These are phyloP conservation scores for Danaus plexippus DNA, from an alignment of 1,140 invertebrate genomes.

Conservation along the genomic window DNA sequence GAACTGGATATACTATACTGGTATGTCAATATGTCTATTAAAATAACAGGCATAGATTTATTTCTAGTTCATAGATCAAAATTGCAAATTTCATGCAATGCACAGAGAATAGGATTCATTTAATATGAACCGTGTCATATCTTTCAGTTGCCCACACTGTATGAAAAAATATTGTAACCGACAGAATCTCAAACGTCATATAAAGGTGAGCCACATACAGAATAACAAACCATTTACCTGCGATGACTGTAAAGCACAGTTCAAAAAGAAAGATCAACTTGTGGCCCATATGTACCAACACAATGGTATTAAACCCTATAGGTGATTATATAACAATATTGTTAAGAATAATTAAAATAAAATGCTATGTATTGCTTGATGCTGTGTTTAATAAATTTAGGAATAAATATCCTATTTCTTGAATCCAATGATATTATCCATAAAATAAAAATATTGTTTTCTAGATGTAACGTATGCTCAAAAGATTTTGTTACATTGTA, in stretches of 20 bases:
- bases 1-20: constrained; percentile 36
- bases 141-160: constrained; percentile 53
- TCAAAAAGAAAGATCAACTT: constrained; percentile 60
- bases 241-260: constrained; percentile 52
- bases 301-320: constrained; percentile 63
- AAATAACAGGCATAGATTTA: constrained; percentile 7
- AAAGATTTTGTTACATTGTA: constrained; percentile 50
- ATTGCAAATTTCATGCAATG: no score
- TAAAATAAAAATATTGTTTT: no score
- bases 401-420: no score
- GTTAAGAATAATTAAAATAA: no score
- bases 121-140: constrained; percentile 1
- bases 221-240: constrained; percentile 45
- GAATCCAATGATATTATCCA: no score
- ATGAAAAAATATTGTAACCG: constrained; percentile 50
- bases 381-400: no score
- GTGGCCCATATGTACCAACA: constrained; percentile 63
- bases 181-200: constrained; percentile 58
- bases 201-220: constrained; percentile 50
- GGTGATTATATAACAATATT: constrained; percentile 26
- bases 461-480: constrained; percentile 2
- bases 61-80: constrained; percentile 6
- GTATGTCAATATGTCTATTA: constrained; percentile 22
- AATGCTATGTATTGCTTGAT: no score
- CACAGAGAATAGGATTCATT: no score